Conservation (phyloP, 2,113 vertebrate species). For the Loxodonta africana region DNA sequence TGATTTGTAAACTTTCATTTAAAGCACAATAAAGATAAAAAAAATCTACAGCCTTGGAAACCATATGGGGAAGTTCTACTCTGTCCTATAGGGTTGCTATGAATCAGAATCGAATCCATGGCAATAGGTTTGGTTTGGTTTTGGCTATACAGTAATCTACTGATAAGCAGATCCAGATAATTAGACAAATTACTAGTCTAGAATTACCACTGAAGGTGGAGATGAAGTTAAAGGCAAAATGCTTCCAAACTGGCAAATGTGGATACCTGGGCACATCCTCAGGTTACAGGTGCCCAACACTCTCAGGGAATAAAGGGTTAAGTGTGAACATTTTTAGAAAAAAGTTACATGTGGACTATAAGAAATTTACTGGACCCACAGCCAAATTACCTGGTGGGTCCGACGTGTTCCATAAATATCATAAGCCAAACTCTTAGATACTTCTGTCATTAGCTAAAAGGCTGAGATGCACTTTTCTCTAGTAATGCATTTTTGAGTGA, state of each 20-base stretch:
- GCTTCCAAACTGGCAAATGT: constrained; percentile 13
- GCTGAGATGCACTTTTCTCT: neutral
- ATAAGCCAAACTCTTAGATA: neutral
- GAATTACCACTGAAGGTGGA: constrained; percentile 34
- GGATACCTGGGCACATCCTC: neutral
- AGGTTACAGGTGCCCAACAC: neutral
- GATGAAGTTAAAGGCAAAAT: constrained; percentile 61
- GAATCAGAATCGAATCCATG: too few relatives aligned
- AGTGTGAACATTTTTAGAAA: constrained; percentile 10
- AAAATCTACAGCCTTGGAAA: too few relatives aligned
- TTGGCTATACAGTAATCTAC: neutral
- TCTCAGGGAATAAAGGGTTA: neutral
- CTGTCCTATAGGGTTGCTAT: too few relatives aligned
- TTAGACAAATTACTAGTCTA: constrained; percentile 28
- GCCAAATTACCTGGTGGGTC: constrained; percentile 23
- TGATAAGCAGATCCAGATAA: constrained; percentile 51
- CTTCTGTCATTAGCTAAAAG: constrained; percentile 15
- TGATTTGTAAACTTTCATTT: too few relatives aligned
- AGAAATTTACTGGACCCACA: constrained; percentile 14
- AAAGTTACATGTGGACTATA: constrained; percentile 31
- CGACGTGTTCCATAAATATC: constrained; percentile 5
- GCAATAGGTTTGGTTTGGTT: too few relatives aligned
- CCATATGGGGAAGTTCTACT: too few relatives aligned
- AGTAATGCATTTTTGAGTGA: constrained; percentile 43
- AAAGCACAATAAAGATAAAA: too few relatives aligned